Evolutionary conservation across 92 coral and sea anemone genomes (phyloP).

Genomic region (Heteractis magnifica): DNA sequence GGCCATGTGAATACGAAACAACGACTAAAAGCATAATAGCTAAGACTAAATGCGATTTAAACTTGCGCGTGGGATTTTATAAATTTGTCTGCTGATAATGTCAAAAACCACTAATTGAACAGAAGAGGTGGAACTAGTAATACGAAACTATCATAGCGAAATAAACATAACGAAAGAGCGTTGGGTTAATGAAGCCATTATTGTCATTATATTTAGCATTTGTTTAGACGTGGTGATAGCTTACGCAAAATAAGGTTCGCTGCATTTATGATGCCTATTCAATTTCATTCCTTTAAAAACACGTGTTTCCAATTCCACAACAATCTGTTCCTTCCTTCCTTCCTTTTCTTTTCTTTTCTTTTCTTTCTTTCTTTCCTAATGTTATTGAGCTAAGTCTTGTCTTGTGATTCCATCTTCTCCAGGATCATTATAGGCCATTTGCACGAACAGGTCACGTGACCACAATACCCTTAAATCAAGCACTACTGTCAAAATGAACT

Average conservation of each 20-base stretch:
- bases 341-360: not conserved
- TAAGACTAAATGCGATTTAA: too few species aligned
- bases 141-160: too few species aligned
- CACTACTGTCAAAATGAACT: too few species aligned
- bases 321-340: not conserved
- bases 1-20: not conserved
- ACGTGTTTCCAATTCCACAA: too few species aligned
- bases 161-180: not conserved
- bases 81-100: not conserved
- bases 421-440: too few species aligned
- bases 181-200: not conserved
- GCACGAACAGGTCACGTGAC: too few species aligned
- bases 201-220: not conserved
- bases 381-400: too few species aligned
- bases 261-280: not conserved
- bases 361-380: not conserved
- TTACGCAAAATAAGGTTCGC: too few species aligned
- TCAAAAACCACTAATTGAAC: not conserved
- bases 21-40: not conserved
- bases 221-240: not conserved
- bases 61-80: not conserved
- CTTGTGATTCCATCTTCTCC: too few species aligned
- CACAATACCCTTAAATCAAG: too few species aligned
- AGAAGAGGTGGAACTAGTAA: too few species aligned
- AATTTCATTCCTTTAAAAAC: not conserved